phyloP scores from a whole-genome alignment of 2,888 invertebrate genomes.

The Choreutis nemorana region DNA sequence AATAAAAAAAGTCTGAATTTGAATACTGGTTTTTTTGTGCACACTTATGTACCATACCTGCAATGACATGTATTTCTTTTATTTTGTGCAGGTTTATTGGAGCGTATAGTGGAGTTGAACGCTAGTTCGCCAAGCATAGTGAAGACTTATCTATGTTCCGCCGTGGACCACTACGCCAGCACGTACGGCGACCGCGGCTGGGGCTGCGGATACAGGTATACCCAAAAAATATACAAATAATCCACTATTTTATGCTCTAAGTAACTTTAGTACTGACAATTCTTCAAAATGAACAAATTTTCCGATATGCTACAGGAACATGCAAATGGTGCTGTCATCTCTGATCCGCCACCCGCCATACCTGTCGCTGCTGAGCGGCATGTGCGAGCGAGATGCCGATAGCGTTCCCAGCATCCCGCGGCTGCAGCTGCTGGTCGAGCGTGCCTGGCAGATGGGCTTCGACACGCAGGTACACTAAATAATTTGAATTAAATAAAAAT shows the following conservation, averaged over 20 bases:
- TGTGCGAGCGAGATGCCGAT: slow-evolving; percentile 29
- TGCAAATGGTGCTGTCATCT: slow-evolving; percentile 91
- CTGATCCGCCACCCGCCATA: slow-evolving; percentile 75
- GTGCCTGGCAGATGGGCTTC: slow-evolving; percentile 83
- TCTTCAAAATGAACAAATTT: slow-evolving; percentile 10
- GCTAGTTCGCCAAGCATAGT: slow-evolving; percentile 68
- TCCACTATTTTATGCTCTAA: neutral
- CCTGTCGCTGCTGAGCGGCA: slow-evolving; percentile 60
- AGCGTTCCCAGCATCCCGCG: slow-evolving; percentile 87
- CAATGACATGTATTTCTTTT: too few relatives aligned
- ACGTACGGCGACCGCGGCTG: slow-evolving; percentile 91
- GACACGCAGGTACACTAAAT: slow-evolving; percentile 69
- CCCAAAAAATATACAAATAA: neutral
- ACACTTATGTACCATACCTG: too few relatives aligned
- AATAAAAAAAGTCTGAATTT: too few relatives aligned
- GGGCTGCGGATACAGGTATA: slow-evolving; percentile 85
- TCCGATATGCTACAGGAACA: slow-evolving; percentile 68
- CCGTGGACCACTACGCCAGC: slow-evolving; percentile 86
- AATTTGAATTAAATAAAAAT: slow-evolving; percentile 2
- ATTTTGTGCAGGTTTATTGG: slow-evolving; percentile 54
- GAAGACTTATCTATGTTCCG: slow-evolving; percentile 78
- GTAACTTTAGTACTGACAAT: neutral
- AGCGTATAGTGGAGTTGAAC: slow-evolving; percentile 50
- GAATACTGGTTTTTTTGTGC: too few relatives aligned
- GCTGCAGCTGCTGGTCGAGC: slow-evolving; percentile 84